These are phyloP conservation scores for Cordilura impudica DNA, from an alignment of 2,888 invertebrate species.

Conservation along the genomic window DNA sequence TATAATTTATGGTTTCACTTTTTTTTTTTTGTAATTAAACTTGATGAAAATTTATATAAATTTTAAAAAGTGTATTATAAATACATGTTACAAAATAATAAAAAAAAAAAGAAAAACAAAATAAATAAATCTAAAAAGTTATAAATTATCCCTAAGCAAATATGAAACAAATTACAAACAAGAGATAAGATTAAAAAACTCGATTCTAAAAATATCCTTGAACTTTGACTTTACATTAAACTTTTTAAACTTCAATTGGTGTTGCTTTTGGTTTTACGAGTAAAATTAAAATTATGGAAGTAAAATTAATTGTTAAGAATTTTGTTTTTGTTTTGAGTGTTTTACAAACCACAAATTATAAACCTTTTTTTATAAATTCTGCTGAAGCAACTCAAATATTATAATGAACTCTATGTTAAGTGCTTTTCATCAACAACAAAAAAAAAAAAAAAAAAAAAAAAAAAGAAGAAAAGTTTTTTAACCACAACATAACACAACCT, in stretches of 20 bases:
- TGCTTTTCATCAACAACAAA: not conserved
- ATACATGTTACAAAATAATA: not conserved
- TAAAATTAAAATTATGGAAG: too few relatives aligned
- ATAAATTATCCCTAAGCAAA: too few relatives aligned
- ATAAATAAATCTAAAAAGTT: too few relatives aligned
- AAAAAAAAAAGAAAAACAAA: not conserved
- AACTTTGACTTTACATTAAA: too few relatives aligned
- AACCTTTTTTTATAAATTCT: not conserved
- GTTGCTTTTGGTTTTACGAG: too few relatives aligned
- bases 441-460: not conserved
- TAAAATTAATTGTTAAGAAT: not conserved
- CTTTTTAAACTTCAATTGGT: too few relatives aligned
- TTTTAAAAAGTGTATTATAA: not conserved
- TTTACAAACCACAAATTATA: slow-evolving; percentile 6
- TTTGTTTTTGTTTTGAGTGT: not conserved
- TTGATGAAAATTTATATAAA: not conserved
- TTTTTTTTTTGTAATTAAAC: not conserved
- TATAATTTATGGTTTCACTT: slow-evolving; percentile 24
- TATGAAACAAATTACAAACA: too few relatives aligned
- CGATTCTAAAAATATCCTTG: too few relatives aligned
- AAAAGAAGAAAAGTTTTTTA: not conserved
- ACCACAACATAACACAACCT: not conserved
- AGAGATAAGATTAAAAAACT: too few relatives aligned
- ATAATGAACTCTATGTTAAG: not conserved
- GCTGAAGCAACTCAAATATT: not conserved